Evolutionary conservation across 2,888 invertebrate genomes (phyloP).

Genomic region (Rapana venosa): DNA sequence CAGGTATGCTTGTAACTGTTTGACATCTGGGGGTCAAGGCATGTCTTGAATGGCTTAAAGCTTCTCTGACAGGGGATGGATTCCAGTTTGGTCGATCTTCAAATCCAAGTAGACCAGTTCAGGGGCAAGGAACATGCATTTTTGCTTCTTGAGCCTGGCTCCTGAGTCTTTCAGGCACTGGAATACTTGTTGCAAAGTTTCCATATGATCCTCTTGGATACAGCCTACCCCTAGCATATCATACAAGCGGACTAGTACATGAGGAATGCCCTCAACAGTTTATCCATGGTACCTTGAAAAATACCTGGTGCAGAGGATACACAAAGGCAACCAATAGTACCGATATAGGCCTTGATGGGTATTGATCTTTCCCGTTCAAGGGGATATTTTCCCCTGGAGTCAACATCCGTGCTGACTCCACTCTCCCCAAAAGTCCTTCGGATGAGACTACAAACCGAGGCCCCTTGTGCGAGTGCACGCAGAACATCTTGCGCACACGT

Average conservation of each 20-base stretch:
- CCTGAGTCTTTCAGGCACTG: slow-evolving; percentile 16
- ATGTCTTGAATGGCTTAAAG: neutral
- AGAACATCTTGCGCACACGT: too few relatives aligned
- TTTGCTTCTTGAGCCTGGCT: slow-evolving; percentile 36
- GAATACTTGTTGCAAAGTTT: slow-evolving; percentile 24
- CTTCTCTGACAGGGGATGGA: slow-evolving; percentile 8
- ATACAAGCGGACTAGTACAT: slow-evolving; percentile 52
- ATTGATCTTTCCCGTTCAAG: too few relatives aligned
- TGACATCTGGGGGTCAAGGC: neutral
- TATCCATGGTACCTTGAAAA: slow-evolving; percentile 57
- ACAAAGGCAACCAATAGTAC: slow-evolving; percentile 53
- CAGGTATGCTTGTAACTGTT: neutral
- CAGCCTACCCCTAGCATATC: slow-evolving; percentile 52
- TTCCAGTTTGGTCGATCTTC: slow-evolving; percentile 29
- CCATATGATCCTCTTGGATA: slow-evolving; percentile 26
- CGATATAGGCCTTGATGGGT: slow-evolving; percentile 54
- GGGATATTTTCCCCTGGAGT: too few relatives aligned
- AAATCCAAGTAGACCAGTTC: slow-evolving; percentile 40
- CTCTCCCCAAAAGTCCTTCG: too few relatives aligned
- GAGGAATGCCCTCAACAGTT: slow-evolving; percentile 49
- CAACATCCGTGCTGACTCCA: too few relatives aligned
- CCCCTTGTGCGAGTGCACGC: too few relatives aligned
- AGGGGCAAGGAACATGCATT: slow-evolving; percentile 34
- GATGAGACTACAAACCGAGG: too few relatives aligned
- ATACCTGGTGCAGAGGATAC: slow-evolving; percentile 51